phyloP scores from a whole-genome alignment of 1,140 invertebrate species.

The Drosophila virilis region DNA sequence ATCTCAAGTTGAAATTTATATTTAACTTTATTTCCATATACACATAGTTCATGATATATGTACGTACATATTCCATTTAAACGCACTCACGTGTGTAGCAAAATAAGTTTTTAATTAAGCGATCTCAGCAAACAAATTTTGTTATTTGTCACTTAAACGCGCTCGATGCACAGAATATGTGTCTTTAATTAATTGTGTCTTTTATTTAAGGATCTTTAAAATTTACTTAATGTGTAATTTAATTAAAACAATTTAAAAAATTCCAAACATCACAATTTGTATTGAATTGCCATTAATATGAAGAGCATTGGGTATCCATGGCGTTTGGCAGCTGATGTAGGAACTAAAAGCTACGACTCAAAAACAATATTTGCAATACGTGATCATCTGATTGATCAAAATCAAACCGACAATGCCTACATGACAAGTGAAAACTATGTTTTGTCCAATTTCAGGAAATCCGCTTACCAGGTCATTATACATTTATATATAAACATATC shows the following conservation, averaged over 20 bases:
- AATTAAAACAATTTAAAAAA: constrained; percentile 32
- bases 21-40: constrained; percentile 45
- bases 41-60: constrained; percentile 42
- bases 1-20: constrained; percentile 56
- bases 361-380: too few relatives aligned
- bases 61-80: constrained; percentile 52
- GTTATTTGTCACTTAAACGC: constrained; percentile 57
- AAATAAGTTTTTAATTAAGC: constrained; percentile 58
- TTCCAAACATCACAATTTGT: constrained; percentile 28
- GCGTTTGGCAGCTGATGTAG: too few relatives aligned
- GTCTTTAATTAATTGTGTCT: constrained; percentile 58
- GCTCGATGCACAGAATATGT: constrained; percentile 40
- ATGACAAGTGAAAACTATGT: too few relatives aligned
- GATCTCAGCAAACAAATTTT: constrained; percentile 61
- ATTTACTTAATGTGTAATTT: constrained; percentile 42
- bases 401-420: too few relatives aligned
- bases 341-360: too few relatives aligned
- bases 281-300: constrained; percentile 15
- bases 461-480: too few relatives aligned
- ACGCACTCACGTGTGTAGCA: constrained; percentile 13
- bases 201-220: constrained; percentile 46
- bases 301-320: too few relatives aligned
- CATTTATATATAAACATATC: too few relatives aligned
- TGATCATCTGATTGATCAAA: too few relatives aligned
- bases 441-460: too few relatives aligned